Evolutionary conservation across 2,797 vertebrate genomes (phyloP).

Genomic region (Phoeniculus purpureus): DNA sequence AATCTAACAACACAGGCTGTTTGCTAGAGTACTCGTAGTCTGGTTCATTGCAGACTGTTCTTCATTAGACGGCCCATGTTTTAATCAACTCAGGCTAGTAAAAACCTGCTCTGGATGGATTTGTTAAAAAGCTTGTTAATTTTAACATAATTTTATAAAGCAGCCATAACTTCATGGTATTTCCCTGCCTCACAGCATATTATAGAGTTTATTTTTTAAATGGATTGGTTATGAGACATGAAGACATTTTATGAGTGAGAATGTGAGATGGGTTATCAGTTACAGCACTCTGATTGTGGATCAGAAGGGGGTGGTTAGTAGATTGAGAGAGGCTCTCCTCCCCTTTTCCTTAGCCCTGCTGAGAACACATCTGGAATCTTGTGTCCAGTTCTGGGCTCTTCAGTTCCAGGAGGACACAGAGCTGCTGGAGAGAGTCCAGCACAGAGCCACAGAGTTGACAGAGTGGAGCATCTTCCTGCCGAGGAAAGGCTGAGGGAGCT

Average conservation of each 20-base stretch:
- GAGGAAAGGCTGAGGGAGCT: no score
- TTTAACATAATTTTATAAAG: background rate
- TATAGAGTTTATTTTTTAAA: background rate
- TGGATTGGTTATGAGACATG: background rate
- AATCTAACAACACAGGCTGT: background rate
- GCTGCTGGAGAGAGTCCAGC: no score
- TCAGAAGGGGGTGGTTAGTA: no score
- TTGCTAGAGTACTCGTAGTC: background rate
- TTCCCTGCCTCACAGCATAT: background rate
- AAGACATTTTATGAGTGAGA: background rate
- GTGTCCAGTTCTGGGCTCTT: no score
- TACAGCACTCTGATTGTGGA: no score
- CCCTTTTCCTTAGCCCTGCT: no score
- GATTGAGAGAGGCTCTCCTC: no score
- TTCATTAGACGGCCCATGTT: background rate
- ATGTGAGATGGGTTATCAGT: background rate
- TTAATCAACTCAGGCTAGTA: background rate
- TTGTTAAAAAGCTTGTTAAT: background rate
- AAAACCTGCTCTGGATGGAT: background rate
- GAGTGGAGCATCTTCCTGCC: no score
- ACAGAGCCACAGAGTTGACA: no score
- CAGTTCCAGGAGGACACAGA: no score
- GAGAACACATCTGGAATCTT: no score
- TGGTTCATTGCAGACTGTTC: background rate
- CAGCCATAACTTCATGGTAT: background rate